Base-by-base conservation (phyloP, 1,140 invertebrate genomes). In the Pteromalus puparum region DNA sequence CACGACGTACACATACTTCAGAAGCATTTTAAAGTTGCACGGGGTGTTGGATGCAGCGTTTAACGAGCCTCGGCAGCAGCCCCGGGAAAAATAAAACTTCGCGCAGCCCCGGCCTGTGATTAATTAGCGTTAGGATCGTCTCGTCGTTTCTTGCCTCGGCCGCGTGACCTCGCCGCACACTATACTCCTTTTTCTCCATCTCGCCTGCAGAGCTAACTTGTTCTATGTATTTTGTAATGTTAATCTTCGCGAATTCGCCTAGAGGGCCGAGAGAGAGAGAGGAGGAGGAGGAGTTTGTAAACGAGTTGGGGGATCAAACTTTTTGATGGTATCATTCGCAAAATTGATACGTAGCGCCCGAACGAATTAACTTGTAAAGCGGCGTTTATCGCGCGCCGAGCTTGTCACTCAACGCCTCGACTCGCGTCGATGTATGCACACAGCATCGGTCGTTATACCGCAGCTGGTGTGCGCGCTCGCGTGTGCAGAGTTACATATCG, bases 1-100 rank as follows among this genome's bases (percentile, higher is more conserved):
- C 2, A 28, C 48, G 13, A 68, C 61, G 61, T 42, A 42, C 30
- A 79, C 30, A 65, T 46, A n/a, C 77, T 67, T 42, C 77, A 53
- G 78, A 72, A 72, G 9, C 78, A 72, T 81, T 81, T 81, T 81
- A 82, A 82, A 82, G 42, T 82, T 82, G 82, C n/a, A 74, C 61
- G 24, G 30, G 73, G 65, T 46, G 61, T 75, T 74, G 65, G 73
- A 61, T 75, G 72, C 70, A 67, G 26, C 82, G 73, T 75, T 83
- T 74, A 84, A 81, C 72, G 78, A 81, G 84, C 67, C 65, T 28
- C 67, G 78, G 65, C 65, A 72, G n/a, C n/a, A 72, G n/a, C n/a
- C 48, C 26, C 53, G 21, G 10, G 21, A 76, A 76, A 76, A 76
- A 76, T 68, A 79, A 79, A 68, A 79, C 28, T 68, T 79, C 21